Base-by-base conservation (phyloP, 2,888 invertebrate genomes). In the Chloroclysta siterata region DNA sequence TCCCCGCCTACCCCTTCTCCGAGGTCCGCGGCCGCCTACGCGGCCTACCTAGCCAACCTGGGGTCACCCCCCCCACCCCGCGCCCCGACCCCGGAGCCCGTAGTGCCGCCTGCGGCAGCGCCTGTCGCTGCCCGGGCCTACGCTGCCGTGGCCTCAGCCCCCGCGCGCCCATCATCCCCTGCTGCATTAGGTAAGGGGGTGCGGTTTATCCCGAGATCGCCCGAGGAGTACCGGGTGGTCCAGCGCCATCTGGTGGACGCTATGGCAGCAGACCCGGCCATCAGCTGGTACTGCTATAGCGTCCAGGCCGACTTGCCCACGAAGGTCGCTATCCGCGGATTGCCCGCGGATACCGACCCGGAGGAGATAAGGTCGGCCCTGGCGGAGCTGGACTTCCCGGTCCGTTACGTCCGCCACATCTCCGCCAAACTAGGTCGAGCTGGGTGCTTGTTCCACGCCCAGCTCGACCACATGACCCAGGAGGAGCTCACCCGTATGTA, bases 201-300 rank as follows among this genome's bases (percentile, higher is more conserved):
- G 11, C 36, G 36, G 2, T 39, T 39, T 11, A 39, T 39, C 11
- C 71, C 75, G 0, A 51, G 15, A 0, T n/a, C 53, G 0, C 65
- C 57, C 0, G 47, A 53, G 0, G 75, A 75, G 17, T 74, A 58
- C 63, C 60, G 73, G 0, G 8, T 10, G 0, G 50, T 73, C 0
- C 70, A 74, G n/a, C 0, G 52, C 0, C 72, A 74, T 63, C 66
- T 75, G 0, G n/a, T 53, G 5, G 42, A 60, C 0, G 44, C 55
- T 7, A n/a, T 53, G 0, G 63, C 68, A 7, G 41, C 53, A 0
- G 28, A 53, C 0, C 47, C 53, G 17, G 15, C n/a, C 0, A 55
- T 73, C 14, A 4, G 15, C 0, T 75, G 73, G 71, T 72, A 60
- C 58, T 66, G 63, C 5, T 74, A 71, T 53, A 54, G 70, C 7